phyloP scores from a whole-genome alignment of 2,113 vertebrate genomes.

The Phrynosoma blainvillii region DNA sequence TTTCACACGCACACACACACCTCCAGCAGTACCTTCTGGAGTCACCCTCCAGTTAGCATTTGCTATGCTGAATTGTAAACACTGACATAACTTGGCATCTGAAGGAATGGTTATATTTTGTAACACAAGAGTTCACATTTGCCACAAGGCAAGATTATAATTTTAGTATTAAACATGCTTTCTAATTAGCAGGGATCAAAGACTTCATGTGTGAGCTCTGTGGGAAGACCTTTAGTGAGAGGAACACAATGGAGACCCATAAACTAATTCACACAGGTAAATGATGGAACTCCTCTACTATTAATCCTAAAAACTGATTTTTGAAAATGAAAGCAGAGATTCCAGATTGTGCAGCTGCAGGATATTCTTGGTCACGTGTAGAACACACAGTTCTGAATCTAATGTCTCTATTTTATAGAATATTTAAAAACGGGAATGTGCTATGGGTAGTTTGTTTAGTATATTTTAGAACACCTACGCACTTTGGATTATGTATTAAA shows the following conservation, averaged over 20 bases:
- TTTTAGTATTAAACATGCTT: conserved; percentile 15
- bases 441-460: neutral
- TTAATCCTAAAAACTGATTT: neutral
- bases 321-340: neutral
- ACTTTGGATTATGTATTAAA: no score
- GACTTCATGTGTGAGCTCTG: conserved; percentile 99
- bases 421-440: neutral
- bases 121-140: neutral
- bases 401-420: neutral
- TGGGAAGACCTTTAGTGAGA: conserved; percentile 96
- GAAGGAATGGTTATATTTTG: conserved; percentile 1
- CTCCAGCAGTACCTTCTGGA: neutral
- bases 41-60: neutral
- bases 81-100: neutral
- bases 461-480: neutral
- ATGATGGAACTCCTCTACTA: conserved; percentile 19
- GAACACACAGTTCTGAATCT: neutral
- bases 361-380: neutral
- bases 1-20: no score
- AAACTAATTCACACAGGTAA: conserved; percentile 97
- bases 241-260: conserved; percentile 97
- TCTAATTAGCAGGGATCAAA: conserved; percentile 86
- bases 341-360: neutral
- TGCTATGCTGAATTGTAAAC: neutral
- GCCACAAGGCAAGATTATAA: conserved; percentile 12